Conservation (phyloP, 1,140 invertebrate species). For the Brachionus angularis region DNA sequence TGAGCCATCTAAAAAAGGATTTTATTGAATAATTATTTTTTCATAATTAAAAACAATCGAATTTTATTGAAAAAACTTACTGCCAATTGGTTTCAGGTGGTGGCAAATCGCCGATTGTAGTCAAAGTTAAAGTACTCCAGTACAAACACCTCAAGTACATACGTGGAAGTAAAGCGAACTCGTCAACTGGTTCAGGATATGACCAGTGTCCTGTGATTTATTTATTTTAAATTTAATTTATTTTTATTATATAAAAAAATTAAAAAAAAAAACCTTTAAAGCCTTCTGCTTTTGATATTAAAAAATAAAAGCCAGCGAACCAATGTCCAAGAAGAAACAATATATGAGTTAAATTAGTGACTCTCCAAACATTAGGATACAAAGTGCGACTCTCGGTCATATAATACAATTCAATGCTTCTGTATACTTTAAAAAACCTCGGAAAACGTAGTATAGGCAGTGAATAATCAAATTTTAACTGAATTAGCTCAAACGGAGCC, state of each 20-base stretch:
- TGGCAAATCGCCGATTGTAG: slow-evolving; percentile 83
- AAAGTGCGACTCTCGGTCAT: slow-evolving; percentile 89
- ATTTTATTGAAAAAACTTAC: slow-evolving; percentile 69
- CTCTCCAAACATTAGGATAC: slow-evolving; percentile 92
- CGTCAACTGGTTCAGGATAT: slow-evolving; percentile 69
- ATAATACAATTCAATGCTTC: slow-evolving; percentile 86
- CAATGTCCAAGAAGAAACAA: slow-evolving; percentile 87
- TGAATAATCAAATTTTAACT: slow-evolving; percentile 49
- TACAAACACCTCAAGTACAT: slow-evolving; percentile 90
- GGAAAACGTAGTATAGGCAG: slow-evolving; percentile 59
- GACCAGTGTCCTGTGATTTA: slow-evolving; percentile 74
- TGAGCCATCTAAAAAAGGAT: slow-evolving; percentile 44
- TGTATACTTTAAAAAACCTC: slow-evolving; percentile 70
- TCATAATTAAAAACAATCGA: not conserved
- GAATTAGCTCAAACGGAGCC: slow-evolving; percentile 78
- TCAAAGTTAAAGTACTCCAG: slow-evolving; percentile 92
- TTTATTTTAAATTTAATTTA: too few relatives aligned
- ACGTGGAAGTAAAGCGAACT: slow-evolving; percentile 76
- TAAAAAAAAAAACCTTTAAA: slow-evolving; percentile 59
- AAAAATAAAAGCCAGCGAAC: slow-evolving; percentile 94
- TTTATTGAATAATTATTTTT: slow-evolving; percentile 30
- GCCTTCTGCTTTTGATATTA: slow-evolving; percentile 82
- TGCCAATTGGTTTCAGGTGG: slow-evolving; percentile 88
- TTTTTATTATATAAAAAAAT: not conserved
- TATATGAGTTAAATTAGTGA: slow-evolving; percentile 88